These are phyloP conservation scores for Tympanuchus pallidicinctus DNA, from an alignment of 2,113 vertebrate species.

Conservation along the genomic window DNA sequence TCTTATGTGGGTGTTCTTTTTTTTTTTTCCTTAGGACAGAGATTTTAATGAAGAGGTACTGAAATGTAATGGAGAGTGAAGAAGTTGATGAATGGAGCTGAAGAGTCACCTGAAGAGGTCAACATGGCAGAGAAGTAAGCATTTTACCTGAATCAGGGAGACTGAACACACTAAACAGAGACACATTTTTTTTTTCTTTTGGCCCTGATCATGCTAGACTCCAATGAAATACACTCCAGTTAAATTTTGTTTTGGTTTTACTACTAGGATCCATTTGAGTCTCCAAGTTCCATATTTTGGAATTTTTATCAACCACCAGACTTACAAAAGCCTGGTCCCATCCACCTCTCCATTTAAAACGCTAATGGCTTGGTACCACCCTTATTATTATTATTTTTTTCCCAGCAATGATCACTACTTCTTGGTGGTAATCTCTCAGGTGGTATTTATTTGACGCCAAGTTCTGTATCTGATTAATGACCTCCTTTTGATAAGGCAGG, in stretches of 20 bases:
- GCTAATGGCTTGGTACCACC: not conserved
- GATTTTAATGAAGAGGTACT: not conserved
- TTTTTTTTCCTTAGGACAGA: not conserved
- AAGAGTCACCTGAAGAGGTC: not conserved
- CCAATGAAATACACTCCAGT: not conserved
- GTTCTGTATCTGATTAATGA: not conserved
- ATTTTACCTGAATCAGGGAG: not conserved
- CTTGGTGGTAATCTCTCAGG: not conserved
- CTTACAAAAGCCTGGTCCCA: not conserved
- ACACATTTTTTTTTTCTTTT: accelerated
- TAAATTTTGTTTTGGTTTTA: not conserved
- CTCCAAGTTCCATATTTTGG: not conserved
- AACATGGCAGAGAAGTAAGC: not conserved
- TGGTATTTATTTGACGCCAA: not conserved
- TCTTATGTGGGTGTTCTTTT: accelerated
- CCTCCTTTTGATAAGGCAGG: not conserved
- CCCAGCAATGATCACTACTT: not conserved
- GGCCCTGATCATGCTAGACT: not conserved
- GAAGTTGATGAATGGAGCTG: not conserved
- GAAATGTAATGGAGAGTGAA: not conserved
- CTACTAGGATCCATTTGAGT: not conserved
- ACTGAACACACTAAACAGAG: not conserved
- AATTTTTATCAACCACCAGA: not conserved
- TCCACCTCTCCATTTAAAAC: not conserved
- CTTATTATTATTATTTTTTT: not conserved